Conservation (phyloP, 2,113 vertebrate species). For the Silurus glanis region DNA sequence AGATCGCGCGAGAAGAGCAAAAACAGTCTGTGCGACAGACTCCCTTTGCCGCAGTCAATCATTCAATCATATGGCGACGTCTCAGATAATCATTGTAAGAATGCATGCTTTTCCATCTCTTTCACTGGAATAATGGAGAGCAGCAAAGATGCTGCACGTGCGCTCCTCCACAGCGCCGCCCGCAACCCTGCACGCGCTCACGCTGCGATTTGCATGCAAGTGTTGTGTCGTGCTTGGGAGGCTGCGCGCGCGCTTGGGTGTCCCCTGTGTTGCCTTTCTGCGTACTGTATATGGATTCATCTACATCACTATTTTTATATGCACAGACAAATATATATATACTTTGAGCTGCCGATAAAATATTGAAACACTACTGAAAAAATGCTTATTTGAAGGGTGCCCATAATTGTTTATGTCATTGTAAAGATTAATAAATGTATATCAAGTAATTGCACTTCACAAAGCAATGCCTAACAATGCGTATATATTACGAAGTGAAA, state of each 20-base stretch:
- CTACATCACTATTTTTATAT: background rate
- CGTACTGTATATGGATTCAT: background rate
- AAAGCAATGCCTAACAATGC: background rate
- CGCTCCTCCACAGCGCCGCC: conserved; percentile 9
- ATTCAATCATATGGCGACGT: background rate
- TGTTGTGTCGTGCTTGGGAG: background rate
- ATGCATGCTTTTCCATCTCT: background rate
- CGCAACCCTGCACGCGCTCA: background rate
- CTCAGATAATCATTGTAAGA: background rate
- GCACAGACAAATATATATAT: background rate
- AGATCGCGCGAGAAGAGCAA: background rate
- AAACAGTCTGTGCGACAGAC: background rate
- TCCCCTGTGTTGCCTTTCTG: background rate
- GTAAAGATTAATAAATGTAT: background rate
- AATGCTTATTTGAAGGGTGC: background rate
- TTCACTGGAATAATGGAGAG: background rate
- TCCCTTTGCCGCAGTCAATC: background rate
- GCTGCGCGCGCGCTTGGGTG: background rate
- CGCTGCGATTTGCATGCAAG: background rate
- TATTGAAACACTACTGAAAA: too few species aligned
- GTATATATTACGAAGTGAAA: too few species aligned
- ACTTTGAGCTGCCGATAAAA: too few species aligned
- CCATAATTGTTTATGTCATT: background rate
- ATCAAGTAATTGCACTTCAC: background rate
- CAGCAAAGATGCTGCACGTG: conserved; percentile 40